Base-by-base conservation (phyloP, 2,797 vertebrate genomes). In the Odontamblyopus lacepedii region DNA sequence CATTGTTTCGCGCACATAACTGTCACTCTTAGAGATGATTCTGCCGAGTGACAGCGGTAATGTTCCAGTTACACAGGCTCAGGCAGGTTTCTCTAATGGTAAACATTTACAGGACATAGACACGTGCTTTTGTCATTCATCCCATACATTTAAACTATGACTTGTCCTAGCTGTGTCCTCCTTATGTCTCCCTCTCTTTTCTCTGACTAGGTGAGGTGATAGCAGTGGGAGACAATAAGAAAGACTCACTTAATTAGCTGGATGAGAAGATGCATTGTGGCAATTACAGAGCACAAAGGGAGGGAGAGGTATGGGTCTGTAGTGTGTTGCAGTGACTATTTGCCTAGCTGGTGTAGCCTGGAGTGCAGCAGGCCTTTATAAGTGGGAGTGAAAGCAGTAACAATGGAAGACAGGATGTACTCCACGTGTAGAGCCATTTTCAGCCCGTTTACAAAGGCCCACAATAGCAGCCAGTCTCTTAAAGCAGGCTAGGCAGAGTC, bases 191-290 rank as follows among this genome's bases (percentile, higher is more conserved):
- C 74, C 30, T 66, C 63, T 64, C 60, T 71, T 65, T 62, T 78
- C 80, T 64, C 59, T 5, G 71, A 67, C 70, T 80, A 74, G 74
- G 87, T 84, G 77, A 77, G 86, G 84, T 90, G 86, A 89, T 92
- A 91, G 91, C 79, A 88, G 80, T 85, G 83, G 79, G 85, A 93
- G 90, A 93, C 92, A 93, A 92, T 92, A 87, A 84, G 85, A 78
- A 89, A 90, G 92, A 91, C 91, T 92, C 92, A 91, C 93, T 93
- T 93, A 94, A 94, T 94, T 94, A 94, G 91, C 89, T 78, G 85
- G 88, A 91, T 78, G 83, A 92, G 88, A 93, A 93, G 92, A 93
- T 92, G 91, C 93, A 93, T 94, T 93, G 94, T 93, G 91, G 92
- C 91, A 93, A 93, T 94, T 92, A 93, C 88, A 30, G 85, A 81